Conservation (phyloP, 2,113 vertebrate genomes). For the Campylomormyrus numenius region DNA sequence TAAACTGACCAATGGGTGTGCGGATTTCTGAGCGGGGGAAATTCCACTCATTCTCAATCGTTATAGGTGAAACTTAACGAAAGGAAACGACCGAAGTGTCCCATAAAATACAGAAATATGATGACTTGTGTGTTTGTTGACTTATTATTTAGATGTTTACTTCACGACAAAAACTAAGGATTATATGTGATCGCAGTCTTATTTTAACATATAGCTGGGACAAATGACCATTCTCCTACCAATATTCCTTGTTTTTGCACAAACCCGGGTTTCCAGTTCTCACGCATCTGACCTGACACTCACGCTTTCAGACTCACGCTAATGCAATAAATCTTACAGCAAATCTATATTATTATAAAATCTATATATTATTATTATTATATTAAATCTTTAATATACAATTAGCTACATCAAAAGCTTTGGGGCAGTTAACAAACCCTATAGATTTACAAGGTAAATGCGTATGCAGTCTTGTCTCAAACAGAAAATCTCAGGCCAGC, state of each 20-base stretch:
- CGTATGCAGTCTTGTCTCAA: no score
- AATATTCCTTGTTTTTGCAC: neutral
- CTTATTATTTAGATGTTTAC: neutral
- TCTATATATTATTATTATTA: no score
- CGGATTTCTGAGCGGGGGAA: slow-evolving; percentile 37
- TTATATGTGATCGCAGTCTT: neutral
- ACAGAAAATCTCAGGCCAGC: no score
- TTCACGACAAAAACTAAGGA: neutral
- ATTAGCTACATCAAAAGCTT: neutral
- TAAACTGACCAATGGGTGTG: slow-evolving; percentile 24
- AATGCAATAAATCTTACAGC: neutral
- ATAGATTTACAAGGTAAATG: no score
- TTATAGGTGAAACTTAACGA: slow-evolving; percentile 1
- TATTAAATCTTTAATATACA: neutral
- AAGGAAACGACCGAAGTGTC: neutral
- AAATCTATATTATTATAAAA: neutral
- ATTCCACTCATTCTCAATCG: slow-evolving; percentile 44
- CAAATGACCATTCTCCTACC: neutral
- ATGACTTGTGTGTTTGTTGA: neutral
- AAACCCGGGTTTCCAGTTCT: neutral
- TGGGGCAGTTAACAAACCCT: neutral
- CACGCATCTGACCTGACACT: neutral
- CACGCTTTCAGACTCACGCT: neutral
- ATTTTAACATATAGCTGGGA: neutral
- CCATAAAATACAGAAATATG: neutral